Conservation (phyloP, 2,797 vertebrate species). For the Danio jaintianensis region DNA sequence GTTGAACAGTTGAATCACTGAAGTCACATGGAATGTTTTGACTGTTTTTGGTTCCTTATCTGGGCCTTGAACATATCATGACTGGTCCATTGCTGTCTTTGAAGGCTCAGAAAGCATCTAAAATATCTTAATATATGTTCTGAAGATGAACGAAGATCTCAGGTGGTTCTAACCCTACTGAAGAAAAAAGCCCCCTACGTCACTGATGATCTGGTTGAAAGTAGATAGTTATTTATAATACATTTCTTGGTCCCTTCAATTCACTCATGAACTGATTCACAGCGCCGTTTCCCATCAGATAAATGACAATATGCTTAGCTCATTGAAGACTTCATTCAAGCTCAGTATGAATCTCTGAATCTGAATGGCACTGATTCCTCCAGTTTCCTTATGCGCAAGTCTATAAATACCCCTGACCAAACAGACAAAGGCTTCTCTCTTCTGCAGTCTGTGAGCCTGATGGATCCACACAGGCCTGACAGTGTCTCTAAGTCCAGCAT, state of each 20-base stretch:
- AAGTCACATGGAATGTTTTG: no score
- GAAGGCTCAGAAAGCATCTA: no score
- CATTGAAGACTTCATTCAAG: not conserved
- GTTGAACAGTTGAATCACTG: no score
- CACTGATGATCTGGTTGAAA: no score
- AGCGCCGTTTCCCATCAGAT: not conserved
- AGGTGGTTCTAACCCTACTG: no score
- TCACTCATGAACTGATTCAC: not conserved
- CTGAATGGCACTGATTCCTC: constrained; percentile 52
- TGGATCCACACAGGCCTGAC: constrained; percentile 60
- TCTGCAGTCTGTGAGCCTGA: constrained; percentile 55
- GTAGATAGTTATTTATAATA: no score
- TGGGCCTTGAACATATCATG: no score
- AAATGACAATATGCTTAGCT: constrained; percentile 7
- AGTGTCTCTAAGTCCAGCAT: constrained; percentile 60
- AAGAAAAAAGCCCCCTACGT: no score
- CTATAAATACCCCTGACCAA: constrained; percentile 63
- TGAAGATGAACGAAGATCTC: no score
- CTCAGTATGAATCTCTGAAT: constrained; percentile 4
- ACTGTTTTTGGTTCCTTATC: no score
- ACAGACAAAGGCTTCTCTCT: constrained; percentile 65
- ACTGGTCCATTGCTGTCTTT: no score
- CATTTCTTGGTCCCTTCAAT: not conserved
- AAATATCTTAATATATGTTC: no score
- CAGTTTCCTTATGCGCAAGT: constrained; percentile 41